Base-by-base conservation (phyloP, 2,113 vertebrate species). In the Chinchilla lanigera region DNA sequence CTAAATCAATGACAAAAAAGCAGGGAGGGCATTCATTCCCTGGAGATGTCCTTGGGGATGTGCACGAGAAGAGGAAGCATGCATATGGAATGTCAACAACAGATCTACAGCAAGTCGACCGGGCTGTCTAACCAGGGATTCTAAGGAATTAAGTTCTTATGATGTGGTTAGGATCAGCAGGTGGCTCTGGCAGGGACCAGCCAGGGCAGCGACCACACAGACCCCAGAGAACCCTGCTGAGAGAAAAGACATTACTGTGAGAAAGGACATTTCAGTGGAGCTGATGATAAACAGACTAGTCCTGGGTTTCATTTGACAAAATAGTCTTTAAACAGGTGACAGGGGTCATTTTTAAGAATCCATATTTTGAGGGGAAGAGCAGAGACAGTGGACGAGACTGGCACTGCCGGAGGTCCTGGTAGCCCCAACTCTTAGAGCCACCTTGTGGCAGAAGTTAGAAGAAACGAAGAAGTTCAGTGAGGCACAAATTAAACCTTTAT, bases 371-470 rank as follows among this genome's bases (percentile, higher is more conserved):
- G 44, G 35, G 69, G 30, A 52, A 35, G 71, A 77, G 35, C 22
- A 7, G 11, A 22, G 22, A 73, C 65, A 35, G 24, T 0, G 28
- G 47, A 38, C 41, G 33, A 17, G 77, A 11, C 22, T 19, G n/a
- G 82, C 26, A 1, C 5, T 63, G 65, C 13, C n/a, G 2, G 44
- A 84, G 54, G 41, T 44, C 60, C 65, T n/a, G 3, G 8, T 33
- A 41, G 77, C 35, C 87, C 65, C 82, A 86, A 71, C 61, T 5
- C 52, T 92, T 83, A 69, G 28, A 87, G 92, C 92, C 89, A 83
- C 38, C 84, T 92, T 80, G 80, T 94, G 96, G 97, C 58, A 85
- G 75, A 69, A 93, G 65, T 54, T 0, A 65, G 77, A 94, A 84
- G 83, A 97, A 91, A 77, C 0, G n/a, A 63, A 65, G 73, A 13